A percentile compares a stretch with the other conserved stretches of the same genome.
phyloP scores from a whole-genome alignment of 1,140 invertebrate species.

The Euwallacea fornicatus region DNA sequence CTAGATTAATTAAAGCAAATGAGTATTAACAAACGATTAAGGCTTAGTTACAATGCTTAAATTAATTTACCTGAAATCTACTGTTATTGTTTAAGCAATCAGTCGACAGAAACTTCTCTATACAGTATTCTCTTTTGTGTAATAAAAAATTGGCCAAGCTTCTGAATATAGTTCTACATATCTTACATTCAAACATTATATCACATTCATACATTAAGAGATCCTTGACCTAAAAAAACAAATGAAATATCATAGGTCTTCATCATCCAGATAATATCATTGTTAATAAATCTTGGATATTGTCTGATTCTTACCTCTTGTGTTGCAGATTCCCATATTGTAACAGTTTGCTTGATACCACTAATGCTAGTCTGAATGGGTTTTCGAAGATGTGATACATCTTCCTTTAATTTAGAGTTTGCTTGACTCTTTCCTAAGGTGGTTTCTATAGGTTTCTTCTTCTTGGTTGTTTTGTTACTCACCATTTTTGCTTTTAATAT shows the following conservation, averaged over 20 bases:
- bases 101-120: slow-evolving; percentile 43
- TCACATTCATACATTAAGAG: slow-evolving; percentile 63
- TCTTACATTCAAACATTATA: slow-evolving; percentile 64
- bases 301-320: slow-evolving; percentile 48
- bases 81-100: slow-evolving; percentile 15
- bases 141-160: slow-evolving; percentile 63
- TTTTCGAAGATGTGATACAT: slow-evolving; percentile 50
- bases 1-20: neutral
- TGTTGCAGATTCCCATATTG: slow-evolving; percentile 52
- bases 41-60: neutral
- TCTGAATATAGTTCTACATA: slow-evolving; percentile 62
- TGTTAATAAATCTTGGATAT: too few relatives aligned
- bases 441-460: slow-evolving; percentile 45
- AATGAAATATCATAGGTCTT: neutral
- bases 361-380: slow-evolving; percentile 54
- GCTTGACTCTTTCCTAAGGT: slow-evolving; percentile 43
- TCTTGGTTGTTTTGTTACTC: slow-evolving; percentile 36
- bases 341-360: slow-evolving; percentile 50
- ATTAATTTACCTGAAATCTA: slow-evolving; percentile 3
- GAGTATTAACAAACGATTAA: neutral
- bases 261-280: too few relatives aligned
- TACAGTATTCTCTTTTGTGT: slow-evolving; percentile 63
- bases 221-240: slow-evolving; percentile 54
- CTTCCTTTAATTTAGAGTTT: slow-evolving; percentile 36
- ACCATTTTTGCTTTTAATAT: slow-evolving; percentile 7